phyloP scores from a whole-genome alignment of 2,113 vertebrate genomes.

The Larimichthys crocea region DNA sequence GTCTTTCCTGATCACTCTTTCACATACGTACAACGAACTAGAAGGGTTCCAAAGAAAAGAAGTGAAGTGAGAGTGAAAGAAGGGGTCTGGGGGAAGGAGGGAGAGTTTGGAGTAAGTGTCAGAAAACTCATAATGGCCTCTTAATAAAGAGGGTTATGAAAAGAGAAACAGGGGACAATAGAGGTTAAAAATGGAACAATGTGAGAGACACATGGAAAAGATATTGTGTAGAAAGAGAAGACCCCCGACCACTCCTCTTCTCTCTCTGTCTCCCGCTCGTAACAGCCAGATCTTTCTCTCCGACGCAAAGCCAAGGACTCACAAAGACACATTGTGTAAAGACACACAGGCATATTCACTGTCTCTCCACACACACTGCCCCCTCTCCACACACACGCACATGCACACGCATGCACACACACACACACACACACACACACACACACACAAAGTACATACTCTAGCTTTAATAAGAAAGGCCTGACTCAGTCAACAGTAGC shows the following conservation, averaged over 20 bases:
- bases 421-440: neutral
- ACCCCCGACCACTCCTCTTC: constrained; percentile 20
- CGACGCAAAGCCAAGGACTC: constrained; percentile 70
- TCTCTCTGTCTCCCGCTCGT: constrained; percentile 31
- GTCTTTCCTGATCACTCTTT: neutral
- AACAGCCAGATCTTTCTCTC: constrained; percentile 70
- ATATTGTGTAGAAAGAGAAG: constrained; percentile 17
- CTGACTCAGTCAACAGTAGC: constrained; percentile 75
- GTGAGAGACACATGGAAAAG: constrained; percentile 26
- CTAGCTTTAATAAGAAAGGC: constrained; percentile 67
- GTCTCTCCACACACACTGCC: constrained; percentile 44
- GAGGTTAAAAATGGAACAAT: constrained; percentile 41
- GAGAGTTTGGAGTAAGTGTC: neutral
- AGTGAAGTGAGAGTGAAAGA: neutral
- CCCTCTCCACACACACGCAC: constrained; percentile 33
- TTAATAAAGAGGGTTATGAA: constrained; percentile 33
- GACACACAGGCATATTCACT: constrained; percentile 72
- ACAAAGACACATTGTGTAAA: constrained; percentile 83
- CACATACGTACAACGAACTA: neutral
- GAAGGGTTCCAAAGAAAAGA: neutral
- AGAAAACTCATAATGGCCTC: neutral
- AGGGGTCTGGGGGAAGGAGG: neutral
- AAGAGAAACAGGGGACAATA: constrained; percentile 31
- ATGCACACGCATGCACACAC: neutral
- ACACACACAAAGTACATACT: constrained; percentile 27